phyloP scores from a whole-genome alignment of 2,113 vertebrate genomes.

The Cercocebus atys region DNA sequence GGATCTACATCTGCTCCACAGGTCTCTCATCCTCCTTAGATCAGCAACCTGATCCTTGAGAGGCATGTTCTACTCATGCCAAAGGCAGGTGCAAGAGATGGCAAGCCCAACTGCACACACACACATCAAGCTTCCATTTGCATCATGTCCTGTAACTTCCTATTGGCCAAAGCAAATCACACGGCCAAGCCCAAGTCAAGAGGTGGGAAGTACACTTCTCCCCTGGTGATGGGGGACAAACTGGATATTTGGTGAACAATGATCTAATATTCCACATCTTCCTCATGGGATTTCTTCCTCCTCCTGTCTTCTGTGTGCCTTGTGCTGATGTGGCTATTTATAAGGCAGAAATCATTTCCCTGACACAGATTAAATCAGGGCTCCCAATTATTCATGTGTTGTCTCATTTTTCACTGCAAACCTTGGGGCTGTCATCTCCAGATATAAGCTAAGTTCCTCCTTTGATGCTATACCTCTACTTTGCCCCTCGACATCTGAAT shows the following conservation, averaged over 20 bases:
- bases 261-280: background rate
- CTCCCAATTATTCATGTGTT: background rate
- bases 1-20: background rate
- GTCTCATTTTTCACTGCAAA: background rate
- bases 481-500: background rate
- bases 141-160: background rate
- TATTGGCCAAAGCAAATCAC: background rate
- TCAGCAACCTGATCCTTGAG: background rate
- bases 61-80: background rate
- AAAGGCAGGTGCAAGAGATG: background rate
- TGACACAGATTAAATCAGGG: background rate
- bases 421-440: background rate
- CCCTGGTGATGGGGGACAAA: background rate
- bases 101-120: accelerated
- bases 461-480: background rate
- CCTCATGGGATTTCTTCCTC: background rate
- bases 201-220: accelerated
- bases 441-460: background rate
- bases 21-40: background rate
- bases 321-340: background rate
- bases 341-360: background rate
- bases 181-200: background rate
- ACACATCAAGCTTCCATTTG: background rate
- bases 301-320: background rate
- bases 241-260: background rate